phyloP scores from a whole-genome alignment of 2,113 vertebrate species.

The Onychostoma macrolepis region DNA sequence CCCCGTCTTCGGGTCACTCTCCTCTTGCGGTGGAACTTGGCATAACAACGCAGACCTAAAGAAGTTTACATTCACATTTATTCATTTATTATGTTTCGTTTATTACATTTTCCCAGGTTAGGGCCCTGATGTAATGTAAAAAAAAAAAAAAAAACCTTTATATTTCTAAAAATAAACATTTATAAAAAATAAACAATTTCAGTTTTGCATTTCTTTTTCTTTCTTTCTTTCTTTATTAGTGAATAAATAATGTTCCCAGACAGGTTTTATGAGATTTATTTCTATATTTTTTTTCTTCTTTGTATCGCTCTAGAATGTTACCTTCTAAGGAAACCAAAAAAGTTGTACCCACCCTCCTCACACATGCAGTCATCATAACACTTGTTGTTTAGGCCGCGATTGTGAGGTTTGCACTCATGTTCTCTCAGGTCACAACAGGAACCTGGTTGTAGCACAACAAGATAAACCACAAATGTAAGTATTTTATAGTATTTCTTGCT shows the following conservation, averaged over 20 bases:
- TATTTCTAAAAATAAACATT: too few relatives aligned
- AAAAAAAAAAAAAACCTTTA: too few relatives aligned
- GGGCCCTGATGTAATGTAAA: too few relatives aligned
- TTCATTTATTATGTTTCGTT: neutral
- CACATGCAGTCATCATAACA: constrained; percentile 99
- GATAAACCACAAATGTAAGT: neutral
- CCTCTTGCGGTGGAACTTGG: constrained; percentile 96
- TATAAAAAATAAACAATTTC: too few relatives aligned
- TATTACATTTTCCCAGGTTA: too few relatives aligned
- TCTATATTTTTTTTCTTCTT: neutral
- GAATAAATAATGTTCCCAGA: too few relatives aligned
- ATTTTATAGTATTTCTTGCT: neutral
- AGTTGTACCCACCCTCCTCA: constrained; percentile 84
- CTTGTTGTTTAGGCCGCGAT: constrained; percentile 97
- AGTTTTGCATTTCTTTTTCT: too few relatives aligned
- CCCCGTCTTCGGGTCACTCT: constrained; percentile 91
- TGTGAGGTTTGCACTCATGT: constrained; percentile 90
- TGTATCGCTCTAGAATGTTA: neutral
- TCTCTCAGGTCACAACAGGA: constrained; percentile 93
- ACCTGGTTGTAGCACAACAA: constrained; percentile 73
- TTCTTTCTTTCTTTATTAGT: too few relatives aligned
- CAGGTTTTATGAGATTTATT: neutral
- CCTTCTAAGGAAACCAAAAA: neutral
- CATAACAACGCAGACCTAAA: constrained; percentile 92
- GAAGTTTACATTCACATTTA: neutral